Conservation (phyloP, 2,888 invertebrate genomes). For the Acanthosepion lycidas region DNA sequence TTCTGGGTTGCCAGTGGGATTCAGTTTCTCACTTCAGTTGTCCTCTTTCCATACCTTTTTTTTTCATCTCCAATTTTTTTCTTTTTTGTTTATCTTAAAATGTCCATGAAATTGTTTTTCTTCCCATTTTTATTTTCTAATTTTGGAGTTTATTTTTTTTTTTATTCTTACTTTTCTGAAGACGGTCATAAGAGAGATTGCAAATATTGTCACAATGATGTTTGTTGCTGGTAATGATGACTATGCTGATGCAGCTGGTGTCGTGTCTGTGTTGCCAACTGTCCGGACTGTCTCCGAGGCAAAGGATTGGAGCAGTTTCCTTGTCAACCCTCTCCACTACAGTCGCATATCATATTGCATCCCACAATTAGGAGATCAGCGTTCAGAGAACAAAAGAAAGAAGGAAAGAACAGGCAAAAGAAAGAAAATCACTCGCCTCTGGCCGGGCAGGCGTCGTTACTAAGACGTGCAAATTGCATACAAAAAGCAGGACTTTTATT, state of each 20-base stretch:
- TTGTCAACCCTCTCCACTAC: not conserved
- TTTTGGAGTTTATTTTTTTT: no score
- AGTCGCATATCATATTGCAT: not conserved
- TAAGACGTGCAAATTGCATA: not conserved
- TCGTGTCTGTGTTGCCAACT: not conserved
- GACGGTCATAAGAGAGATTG: no score
- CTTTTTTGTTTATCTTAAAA: no score
- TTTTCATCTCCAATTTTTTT: no score
- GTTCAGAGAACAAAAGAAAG: not conserved
- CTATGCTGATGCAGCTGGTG: not conserved
- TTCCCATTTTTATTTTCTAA: no score
- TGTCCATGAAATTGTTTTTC: no score
- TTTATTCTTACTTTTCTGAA: no score
- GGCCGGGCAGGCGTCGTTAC: not conserved
- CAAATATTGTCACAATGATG: no score
- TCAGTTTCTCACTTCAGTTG: no score
- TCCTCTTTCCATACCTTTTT: no score
- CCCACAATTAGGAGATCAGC: not conserved
- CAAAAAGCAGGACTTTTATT: not conserved
- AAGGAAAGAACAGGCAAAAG: not conserved
- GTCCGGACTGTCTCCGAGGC: constrained; percentile 2
- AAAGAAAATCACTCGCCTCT: not conserved
- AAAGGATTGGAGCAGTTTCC: not conserved
- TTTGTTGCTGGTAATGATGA: not conserved
- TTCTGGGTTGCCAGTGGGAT: no score